These are phyloP conservation scores for Nasua narica DNA, from an alignment of 2,797 vertebrate genomes.

Conservation along the genomic window DNA sequence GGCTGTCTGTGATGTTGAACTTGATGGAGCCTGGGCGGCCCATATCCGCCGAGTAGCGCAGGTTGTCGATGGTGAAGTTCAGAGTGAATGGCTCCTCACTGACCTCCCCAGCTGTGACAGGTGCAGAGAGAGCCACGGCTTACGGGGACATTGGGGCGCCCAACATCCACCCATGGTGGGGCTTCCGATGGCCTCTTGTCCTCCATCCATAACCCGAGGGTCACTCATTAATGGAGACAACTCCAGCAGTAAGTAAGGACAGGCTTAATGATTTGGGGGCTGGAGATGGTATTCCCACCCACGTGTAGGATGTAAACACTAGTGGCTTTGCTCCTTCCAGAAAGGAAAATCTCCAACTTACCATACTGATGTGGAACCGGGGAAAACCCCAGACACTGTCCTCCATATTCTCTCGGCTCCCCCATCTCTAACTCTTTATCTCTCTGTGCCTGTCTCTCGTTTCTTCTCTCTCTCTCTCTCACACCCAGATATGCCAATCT, in stretches of 20 bases:
- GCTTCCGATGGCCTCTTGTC: not conserved
- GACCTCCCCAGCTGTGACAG: not conserved
- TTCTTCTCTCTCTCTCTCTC: not conserved
- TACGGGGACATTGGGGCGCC: not conserved
- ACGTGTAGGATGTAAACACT: not conserved
- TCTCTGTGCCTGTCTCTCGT: too few relatives aligned
- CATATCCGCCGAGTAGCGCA: slow-evolving; percentile 78
- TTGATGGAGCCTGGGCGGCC: slow-evolving; percentile 69
- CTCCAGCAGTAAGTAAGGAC: not conserved
- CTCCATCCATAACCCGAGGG: not conserved
- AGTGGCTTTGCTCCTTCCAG: not conserved
- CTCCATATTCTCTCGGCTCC: not conserved
- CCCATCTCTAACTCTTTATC: not conserved
- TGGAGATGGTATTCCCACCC: not conserved
- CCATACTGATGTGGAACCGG: not conserved
- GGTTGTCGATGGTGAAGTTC: slow-evolving; percentile 83
- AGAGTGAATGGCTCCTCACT: slow-evolving; percentile 68
- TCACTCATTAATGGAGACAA: not conserved
- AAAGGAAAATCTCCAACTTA: not conserved
- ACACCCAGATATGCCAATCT: not conserved
- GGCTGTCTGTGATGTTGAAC: slow-evolving; percentile 76
- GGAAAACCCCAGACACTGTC: not conserved
- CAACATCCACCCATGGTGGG: too few relatives aligned
- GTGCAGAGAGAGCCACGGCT: not conserved
- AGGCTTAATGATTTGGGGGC: not conserved